Evolutionary conservation across 2,113 vertebrate species (phyloP).

Genomic region (Phycodurus eques): DNA sequence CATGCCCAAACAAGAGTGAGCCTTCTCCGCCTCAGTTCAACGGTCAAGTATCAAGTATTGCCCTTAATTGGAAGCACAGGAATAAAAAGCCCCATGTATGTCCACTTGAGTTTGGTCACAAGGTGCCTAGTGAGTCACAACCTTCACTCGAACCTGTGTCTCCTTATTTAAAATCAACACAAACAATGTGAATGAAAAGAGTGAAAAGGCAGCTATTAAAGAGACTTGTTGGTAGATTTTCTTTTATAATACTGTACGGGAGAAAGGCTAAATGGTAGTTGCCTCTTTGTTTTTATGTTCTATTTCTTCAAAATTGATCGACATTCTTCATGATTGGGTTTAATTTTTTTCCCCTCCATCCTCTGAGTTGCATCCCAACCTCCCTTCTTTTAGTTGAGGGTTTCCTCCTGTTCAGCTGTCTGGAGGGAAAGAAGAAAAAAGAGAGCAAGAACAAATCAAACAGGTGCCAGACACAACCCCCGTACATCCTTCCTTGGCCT

Average conservation of each 20-base stretch:
- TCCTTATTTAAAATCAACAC: not conserved
- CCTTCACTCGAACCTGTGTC: not conserved
- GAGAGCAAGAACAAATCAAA: slow-evolving; percentile 25
- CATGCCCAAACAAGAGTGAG: not conserved
- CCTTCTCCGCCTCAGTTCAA: not conserved
- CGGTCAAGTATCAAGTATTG: not conserved
- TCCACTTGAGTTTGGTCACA: not conserved
- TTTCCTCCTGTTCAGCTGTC: slow-evolving; percentile 15
- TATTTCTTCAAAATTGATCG: not conserved
- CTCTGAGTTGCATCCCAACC: slow-evolving; percentile 25
- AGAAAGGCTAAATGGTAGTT: too few relatives aligned
- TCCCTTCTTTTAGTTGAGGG: slow-evolving; percentile 19
- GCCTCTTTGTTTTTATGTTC: not conserved
- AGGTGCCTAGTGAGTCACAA: not conserved
- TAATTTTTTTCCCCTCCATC: not conserved
- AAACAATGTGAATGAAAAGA: not conserved
- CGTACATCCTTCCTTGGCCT: slow-evolving; percentile 18
- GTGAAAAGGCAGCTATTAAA: not conserved
- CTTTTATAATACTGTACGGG: too few relatives aligned
- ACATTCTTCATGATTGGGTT: slow-evolving; percentile 13
- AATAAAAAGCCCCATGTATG: not conserved
- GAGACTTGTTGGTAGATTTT: not conserved
- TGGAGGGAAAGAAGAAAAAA: slow-evolving; percentile 3
- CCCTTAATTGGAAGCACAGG: not conserved
- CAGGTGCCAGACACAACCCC: slow-evolving; percentile 33